A percentile compares a stretch with the other conserved stretches of the same genome.
Conservation (phyloP, 1,140 invertebrate species). For the Drosophila lowei region DNA sequence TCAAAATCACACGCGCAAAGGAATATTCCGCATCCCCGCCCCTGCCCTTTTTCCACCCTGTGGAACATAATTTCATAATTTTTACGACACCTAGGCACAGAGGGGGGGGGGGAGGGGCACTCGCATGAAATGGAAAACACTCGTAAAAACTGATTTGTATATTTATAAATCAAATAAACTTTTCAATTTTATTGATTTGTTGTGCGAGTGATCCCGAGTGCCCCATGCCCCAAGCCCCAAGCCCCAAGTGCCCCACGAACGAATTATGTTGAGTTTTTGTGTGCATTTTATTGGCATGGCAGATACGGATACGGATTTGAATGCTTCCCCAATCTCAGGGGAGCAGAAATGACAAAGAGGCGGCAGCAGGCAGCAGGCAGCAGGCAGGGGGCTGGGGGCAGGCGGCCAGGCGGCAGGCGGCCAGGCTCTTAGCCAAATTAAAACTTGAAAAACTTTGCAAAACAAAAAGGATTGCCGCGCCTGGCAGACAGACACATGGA, state of each 20-base stretch:
- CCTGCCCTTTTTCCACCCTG: not conserved
- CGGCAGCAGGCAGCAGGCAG: not conserved
- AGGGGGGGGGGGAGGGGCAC: not conserved
- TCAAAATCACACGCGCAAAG: conserved; percentile 47
- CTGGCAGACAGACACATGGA: conserved; percentile 5
- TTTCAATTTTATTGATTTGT: conserved; percentile 75
- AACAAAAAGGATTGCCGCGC: conserved; percentile 23
- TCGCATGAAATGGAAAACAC: conserved; percentile 31
- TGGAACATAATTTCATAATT: conserved; percentile 65
- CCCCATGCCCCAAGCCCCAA: no score
- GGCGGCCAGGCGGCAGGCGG: conserved; percentile 11
- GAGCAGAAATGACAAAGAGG: conserved; percentile 12
- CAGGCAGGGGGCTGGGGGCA: conserved; percentile 1
- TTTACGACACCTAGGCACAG: conserved; percentile 48
- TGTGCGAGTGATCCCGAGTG: conserved; percentile 27
- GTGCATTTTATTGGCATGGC: conserved; percentile 21
- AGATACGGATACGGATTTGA: conserved; percentile 10
- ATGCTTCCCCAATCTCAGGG: not conserved
- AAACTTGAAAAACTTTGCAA: conserved; percentile 39
- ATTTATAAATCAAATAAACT: conserved; percentile 75
- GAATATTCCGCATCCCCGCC: conserved; percentile 2
- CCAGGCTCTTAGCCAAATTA: conserved; percentile 62
- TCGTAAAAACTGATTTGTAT: conserved; percentile 75
- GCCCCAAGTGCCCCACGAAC: not conserved
- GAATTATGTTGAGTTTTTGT: conserved; percentile 27